These are phyloP conservation scores for Stegostoma tigrinum DNA, from an alignment of 2,113 vertebrate species.

Conservation along the genomic window DNA sequence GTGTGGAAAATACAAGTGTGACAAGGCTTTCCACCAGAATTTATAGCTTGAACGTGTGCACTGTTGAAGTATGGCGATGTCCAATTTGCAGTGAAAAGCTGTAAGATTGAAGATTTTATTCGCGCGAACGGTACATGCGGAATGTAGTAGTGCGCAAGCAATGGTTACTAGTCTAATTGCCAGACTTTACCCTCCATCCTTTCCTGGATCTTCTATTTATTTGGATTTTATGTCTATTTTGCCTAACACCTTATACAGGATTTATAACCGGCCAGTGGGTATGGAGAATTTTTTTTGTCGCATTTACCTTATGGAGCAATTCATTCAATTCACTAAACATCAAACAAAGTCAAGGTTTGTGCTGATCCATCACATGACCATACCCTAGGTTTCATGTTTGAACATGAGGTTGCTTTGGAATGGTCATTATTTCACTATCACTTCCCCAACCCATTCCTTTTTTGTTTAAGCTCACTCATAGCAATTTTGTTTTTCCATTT, in stretches of 20 bases:
- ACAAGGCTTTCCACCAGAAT: neutral
- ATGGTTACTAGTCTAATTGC: neutral
- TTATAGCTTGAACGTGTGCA: neutral
- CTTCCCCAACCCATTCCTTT: neutral
- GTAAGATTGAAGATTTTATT: neutral
- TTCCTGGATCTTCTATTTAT: too few species aligned
- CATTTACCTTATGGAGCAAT: neutral
- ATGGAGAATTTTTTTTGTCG: neutral
- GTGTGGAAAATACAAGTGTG: neutral
- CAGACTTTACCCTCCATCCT: neutral
- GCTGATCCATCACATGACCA: neutral
- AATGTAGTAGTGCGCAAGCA: neutral
- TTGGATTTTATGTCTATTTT: too few species aligned
- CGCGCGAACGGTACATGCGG: neutral
- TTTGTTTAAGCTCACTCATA: neutral
- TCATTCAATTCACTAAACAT: neutral
- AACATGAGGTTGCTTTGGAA: too few species aligned
- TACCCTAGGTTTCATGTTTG: neutral
- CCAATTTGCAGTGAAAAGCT: neutral
- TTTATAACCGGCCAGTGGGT: neutral
- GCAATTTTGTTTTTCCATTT: neutral
- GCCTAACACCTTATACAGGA: neutral
- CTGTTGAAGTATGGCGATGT: neutral
- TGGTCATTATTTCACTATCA: too few species aligned
- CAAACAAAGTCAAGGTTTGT: neutral